These are phyloP conservation scores for Drosophila kanekoi DNA, from an alignment of 2,888 invertebrate species.

Conservation along the genomic window DNA sequence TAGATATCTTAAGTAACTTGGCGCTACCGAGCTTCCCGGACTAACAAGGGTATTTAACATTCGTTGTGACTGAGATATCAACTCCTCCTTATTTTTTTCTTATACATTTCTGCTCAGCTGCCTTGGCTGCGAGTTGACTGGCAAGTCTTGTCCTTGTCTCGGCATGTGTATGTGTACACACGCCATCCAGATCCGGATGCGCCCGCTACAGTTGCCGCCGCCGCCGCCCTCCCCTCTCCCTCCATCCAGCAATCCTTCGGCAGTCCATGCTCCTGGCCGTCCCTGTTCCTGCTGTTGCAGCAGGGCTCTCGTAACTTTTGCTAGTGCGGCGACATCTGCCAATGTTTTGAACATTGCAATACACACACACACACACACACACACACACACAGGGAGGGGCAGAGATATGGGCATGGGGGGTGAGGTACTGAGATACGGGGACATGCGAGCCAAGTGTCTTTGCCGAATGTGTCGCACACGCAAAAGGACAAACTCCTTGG, in stretches of 20 bases:
- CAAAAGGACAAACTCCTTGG: conserved; percentile 79
- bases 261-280: not conserved
- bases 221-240: not conserved
- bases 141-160: conserved; percentile 74
- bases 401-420: not conserved
- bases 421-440: conserved; percentile 21
- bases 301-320: conserved; percentile 62
- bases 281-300: conserved; percentile 16
- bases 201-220: conserved; percentile 15
- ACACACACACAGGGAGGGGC: not conserved
- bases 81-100: conserved; percentile 15
- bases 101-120: conserved; percentile 46
- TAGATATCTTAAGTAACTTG: too few species aligned
- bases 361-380: conserved; percentile 45
- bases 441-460: conserved; percentile 60
- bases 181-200: conserved; percentile 50
- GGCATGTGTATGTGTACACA: conserved; percentile 71
- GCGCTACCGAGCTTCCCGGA: too few species aligned
- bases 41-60: too few species aligned
- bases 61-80: too few species aligned
- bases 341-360: conserved; percentile 79
- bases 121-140: conserved; percentile 53
- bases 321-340: conserved; percentile 78
- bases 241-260: not conserved
- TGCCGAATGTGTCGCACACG: conserved; percentile 58